phyloP scores from a whole-genome alignment of 2,888 invertebrate genomes.

The Parelbella ahira region DNA sequence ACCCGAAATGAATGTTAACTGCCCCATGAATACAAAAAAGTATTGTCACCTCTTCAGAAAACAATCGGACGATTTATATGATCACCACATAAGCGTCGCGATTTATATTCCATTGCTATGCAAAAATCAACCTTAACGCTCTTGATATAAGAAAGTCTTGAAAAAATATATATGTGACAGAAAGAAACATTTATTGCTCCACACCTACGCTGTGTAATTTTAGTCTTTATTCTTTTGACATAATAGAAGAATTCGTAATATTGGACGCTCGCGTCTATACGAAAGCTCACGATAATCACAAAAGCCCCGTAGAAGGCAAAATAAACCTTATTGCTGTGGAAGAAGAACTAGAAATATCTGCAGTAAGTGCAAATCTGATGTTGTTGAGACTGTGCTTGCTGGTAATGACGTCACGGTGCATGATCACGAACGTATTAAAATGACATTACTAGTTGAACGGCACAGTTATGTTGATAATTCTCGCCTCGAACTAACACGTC shows the following conservation, averaged over 20 bases:
- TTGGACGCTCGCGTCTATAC: conserved; percentile 35
- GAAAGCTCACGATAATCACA: conserved; percentile 2
- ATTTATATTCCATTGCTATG: background rate
- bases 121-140: conserved; percentile 1
- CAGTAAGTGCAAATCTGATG: conserved; percentile 7
- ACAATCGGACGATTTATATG: conserved; percentile 66
- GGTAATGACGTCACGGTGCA: conserved; percentile 73
- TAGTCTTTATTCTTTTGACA: conserved; percentile 43
- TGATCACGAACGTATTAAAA: conserved; percentile 67
- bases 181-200: background rate
- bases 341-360: conserved; percentile 6
- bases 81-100: conserved; percentile 27
- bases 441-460: conserved; percentile 66
- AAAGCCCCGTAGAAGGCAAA: background rate
- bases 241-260: conserved; percentile 48
- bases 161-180: background rate
- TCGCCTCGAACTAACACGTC: conserved; percentile 41
- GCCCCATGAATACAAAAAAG: conserved; percentile 51
- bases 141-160: background rate
- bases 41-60: conserved; percentile 74
- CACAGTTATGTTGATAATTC: conserved; percentile 64
- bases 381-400: conserved; percentile 34
- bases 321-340: background rate
- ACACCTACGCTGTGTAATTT: conserved; percentile 37
- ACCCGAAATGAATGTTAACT: conserved; percentile 61